A percentile compares a stretch with the other conserved stretches of the same genome.
Conservation (phyloP, 2,113 vertebrate genomes). For the Electrona antarctica region DNA sequence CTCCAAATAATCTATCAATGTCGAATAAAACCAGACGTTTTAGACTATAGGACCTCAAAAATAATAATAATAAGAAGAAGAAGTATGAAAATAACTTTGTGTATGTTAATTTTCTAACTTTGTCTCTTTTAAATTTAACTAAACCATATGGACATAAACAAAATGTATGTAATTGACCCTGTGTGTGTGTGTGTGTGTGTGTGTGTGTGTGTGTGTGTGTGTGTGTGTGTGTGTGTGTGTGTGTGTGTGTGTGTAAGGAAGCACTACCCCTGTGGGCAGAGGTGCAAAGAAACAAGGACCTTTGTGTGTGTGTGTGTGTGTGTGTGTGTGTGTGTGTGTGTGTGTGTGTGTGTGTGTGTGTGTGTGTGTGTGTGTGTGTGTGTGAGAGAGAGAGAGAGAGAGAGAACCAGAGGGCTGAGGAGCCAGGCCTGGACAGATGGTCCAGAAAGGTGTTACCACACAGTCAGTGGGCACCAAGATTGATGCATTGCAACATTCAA, state of each 20-base stretch:
- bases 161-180: too few relatives aligned
- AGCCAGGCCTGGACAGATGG: conserved; percentile 73
- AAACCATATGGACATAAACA: too few relatives aligned
- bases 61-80: too few relatives aligned
- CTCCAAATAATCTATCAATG: too few relatives aligned
- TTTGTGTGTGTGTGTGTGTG: not conserved
- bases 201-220: conserved; percentile 3
- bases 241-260: conserved; percentile 24
- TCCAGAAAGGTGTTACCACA: conserved; percentile 77
- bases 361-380: conserved; percentile 25
- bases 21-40: too few relatives aligned
- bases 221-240: not conserved
- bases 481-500: conserved; percentile 80
- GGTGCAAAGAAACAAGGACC: conserved; percentile 39
- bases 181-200: conserved; percentile 5
- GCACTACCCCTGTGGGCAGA: conserved; percentile 38
- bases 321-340: conserved; percentile 8
- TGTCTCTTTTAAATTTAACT: too few relatives aligned
- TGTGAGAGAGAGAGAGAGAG: conserved; percentile 40
- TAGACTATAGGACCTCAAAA: too few relatives aligned
- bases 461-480: conserved; percentile 78
- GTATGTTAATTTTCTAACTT: too few relatives aligned
- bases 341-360: conserved; percentile 9
- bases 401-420: conserved; percentile 62
- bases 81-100: too few relatives aligned